These are phyloP conservation scores for Notarius lentiginosus DNA, from an alignment of 2,113 vertebrate species.

Conservation along the genomic window DNA sequence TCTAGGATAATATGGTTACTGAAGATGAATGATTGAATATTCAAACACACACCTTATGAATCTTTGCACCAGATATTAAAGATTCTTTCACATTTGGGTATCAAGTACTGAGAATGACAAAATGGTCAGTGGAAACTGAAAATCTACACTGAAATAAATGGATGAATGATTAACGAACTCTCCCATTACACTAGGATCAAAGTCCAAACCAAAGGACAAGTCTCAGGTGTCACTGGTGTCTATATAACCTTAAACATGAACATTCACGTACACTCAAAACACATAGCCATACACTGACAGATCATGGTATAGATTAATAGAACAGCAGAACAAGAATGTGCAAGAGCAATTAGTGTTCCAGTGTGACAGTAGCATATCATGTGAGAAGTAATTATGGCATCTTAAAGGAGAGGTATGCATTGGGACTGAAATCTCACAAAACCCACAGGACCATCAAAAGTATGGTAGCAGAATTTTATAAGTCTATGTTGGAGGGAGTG, in stretches of 20 bases:
- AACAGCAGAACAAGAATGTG: background rate
- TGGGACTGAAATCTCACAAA: background rate
- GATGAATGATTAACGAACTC: constrained; percentile 20
- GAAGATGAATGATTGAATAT: background rate
- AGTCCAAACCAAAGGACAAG: constrained; percentile 32
- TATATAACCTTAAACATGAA: constrained; percentile 30
- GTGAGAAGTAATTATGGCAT: constrained; percentile 23
- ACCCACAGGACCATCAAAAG: background rate
- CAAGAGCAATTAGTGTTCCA: constrained; percentile 5
- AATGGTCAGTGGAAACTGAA: constrained; percentile 20
- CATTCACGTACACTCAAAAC: constrained; percentile 25
- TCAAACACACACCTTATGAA: background rate
- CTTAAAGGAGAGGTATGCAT: background rate
- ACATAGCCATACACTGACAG: constrained; percentile 2
- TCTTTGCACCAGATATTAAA: background rate
- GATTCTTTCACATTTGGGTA: background rate
- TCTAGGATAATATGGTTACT: background rate
- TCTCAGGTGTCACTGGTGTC: constrained; percentile 48
- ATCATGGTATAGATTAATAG: constrained; percentile 5
- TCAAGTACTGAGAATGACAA: background rate
- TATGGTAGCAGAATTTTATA: background rate
- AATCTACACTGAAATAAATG: constrained; percentile 3
- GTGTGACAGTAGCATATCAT: constrained; percentile 15
- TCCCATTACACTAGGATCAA: constrained; percentile 40
- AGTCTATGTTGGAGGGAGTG: too few relatives aligned